Evolutionary conservation across 2,888 invertebrate genomes (phyloP).

Genomic region (Prionchulus punctatus): DNA sequence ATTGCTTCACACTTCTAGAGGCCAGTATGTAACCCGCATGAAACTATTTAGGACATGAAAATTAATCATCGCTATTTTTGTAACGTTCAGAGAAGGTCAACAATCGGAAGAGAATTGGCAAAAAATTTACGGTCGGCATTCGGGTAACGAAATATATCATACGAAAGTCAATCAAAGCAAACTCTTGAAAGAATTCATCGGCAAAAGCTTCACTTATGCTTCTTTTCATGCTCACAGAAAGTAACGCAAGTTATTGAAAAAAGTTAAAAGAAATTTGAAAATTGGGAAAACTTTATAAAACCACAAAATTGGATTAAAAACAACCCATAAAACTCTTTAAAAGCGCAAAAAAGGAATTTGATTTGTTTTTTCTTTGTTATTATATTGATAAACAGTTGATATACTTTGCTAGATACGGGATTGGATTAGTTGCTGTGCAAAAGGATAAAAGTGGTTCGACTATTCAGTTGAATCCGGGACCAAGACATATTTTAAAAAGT

Average conservation of each 20-base stretch:
- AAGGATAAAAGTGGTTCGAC: slow-evolving; percentile 83
- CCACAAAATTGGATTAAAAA: no score
- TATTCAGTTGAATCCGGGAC: slow-evolving; percentile 87
- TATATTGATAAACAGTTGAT: slow-evolving; percentile 6
- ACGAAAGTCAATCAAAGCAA: slow-evolving; percentile 82
- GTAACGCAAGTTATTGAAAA: slow-evolving; percentile 39
- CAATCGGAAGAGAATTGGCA: slow-evolving; percentile 95
- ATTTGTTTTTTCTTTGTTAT: no score
- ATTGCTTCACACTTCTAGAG: slow-evolving; percentile 82
- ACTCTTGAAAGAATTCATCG: slow-evolving; percentile 95
- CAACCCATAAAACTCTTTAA: no score
- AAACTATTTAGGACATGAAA: no score
- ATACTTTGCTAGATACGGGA: slow-evolving; percentile 57
- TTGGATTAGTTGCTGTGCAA: slow-evolving; percentile 83
- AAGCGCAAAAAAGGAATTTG: no score
- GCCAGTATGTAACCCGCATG: slow-evolving; percentile 83
- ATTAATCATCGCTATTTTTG: not conserved
- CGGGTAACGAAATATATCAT: slow-evolving; percentile 97
- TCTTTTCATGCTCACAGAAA: slow-evolving; percentile 97
- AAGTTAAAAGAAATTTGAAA: no score
- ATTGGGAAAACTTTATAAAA: no score
- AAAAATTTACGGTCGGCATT: slow-evolving; percentile 88
- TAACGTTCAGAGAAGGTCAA: slow-evolving; percentile 62
- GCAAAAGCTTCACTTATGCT: slow-evolving; percentile 97
- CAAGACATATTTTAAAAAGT: slow-evolving; percentile 88